Conservation (phyloP, 2,113 vertebrate species). For the Canis aureus region DNA sequence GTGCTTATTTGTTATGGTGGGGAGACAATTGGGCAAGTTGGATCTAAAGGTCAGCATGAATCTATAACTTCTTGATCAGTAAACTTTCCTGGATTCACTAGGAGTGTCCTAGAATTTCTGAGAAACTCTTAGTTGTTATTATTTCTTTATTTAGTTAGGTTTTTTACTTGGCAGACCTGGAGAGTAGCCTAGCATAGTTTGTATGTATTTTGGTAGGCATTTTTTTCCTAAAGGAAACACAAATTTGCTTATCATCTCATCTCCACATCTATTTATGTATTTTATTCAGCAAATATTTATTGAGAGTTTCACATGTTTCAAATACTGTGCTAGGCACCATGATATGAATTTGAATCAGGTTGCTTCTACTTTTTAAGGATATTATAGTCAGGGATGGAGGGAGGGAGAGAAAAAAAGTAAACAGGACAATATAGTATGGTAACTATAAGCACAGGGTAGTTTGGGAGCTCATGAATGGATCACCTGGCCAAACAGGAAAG, state of each 20-base stretch:
- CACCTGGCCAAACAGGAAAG: not conserved
- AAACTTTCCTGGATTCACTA: not conserved
- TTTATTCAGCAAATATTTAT: not conserved
- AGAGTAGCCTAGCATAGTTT: not conserved
- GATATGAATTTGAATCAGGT: not conserved
- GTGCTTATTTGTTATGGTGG: not conserved
- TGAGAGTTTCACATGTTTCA: not conserved
- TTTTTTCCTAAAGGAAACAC: not conserved
- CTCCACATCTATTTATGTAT: not conserved
- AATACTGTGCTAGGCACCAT: not conserved
- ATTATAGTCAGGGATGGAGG: not conserved
- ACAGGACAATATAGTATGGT: not conserved
- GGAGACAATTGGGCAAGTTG: not conserved
- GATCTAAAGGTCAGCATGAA: not conserved
- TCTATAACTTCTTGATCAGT: not conserved
- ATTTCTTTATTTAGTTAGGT: not conserved
- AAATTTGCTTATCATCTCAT: not conserved
- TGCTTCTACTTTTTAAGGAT: conserved; percentile 17
- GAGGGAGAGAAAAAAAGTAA: not conserved
- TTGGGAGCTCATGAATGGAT: not conserved
- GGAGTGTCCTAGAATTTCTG: not conserved
- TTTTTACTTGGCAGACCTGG: not conserved
- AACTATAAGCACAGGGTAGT: not conserved
- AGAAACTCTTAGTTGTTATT: not conserved
- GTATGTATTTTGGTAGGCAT: not conserved